Evolutionary conservation across 2,888 invertebrate genomes (phyloP).

Genomic region (Cacoxenus indagator): DNA sequence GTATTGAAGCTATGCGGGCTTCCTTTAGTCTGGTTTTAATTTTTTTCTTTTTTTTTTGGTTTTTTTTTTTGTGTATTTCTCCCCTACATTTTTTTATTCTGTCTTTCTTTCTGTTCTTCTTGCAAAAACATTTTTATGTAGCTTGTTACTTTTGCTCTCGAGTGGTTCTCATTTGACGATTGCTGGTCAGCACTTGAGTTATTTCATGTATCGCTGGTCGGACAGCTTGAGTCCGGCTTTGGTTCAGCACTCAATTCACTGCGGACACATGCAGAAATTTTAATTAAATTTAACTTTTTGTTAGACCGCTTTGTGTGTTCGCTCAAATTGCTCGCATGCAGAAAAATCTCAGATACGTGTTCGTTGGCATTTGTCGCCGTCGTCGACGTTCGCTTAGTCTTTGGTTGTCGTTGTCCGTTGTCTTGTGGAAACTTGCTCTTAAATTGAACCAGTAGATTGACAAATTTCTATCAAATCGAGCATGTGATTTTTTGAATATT

Average conservation of each 20-base stretch:
- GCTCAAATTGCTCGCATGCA: neutral
- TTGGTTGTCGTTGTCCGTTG: too few relatives aligned
- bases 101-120: neutral
- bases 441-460: too few relatives aligned
- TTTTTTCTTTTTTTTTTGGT: neutral
- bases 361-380: neutral
- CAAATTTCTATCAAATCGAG: too few relatives aligned
- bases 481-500: too few relatives aligned
- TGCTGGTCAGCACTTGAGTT: conserved; percentile 3
- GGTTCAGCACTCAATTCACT: neutral
- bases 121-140: conserved; percentile 3
- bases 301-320: neutral
- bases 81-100: neutral
- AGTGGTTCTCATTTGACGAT: neutral
- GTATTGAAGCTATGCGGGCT: conserved; percentile 36
- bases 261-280: conserved; percentile 49
- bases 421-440: too few relatives aligned
- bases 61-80: neutral
- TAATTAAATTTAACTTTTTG: conserved; percentile 62
- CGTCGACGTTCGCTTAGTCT: too few relatives aligned
- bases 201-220: neutral
- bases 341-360: neutral
- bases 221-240: neutral
- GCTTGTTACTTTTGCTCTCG: conserved; percentile 4
- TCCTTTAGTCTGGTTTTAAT: neutral